A percentile compares a stretch with the other conserved stretches of the same genome.
Conservation (phyloP, 2,797 vertebrate species). For the Bothrops alternatus region DNA sequence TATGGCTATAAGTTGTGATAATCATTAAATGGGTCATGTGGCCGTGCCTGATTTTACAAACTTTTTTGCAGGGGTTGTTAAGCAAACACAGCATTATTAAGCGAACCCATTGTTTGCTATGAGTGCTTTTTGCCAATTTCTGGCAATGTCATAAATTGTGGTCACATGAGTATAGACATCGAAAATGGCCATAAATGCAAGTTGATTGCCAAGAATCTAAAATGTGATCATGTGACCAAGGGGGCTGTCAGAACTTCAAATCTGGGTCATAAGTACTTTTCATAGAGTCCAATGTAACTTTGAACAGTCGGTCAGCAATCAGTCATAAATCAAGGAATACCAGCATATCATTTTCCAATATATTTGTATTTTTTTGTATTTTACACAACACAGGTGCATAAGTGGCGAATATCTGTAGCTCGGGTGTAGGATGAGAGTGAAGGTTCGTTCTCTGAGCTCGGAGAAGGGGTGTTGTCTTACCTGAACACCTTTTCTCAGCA, state of each 20-base stretch:
- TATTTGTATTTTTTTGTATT: neutral
- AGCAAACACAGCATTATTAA: neutral
- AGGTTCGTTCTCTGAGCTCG: no score
- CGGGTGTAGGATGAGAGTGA: no score
- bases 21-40: neutral
- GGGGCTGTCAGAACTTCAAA: no score
- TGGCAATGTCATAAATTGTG: neutral
- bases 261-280: no score
- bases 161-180: neutral
- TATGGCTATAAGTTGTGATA: neutral
- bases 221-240: no score
- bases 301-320: no score
- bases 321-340: no score
- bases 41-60: neutral
- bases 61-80: neutral
- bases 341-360: neutral
- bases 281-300: no score
- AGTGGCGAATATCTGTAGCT: neutral
- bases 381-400: neutral
- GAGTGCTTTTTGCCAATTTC: neutral
- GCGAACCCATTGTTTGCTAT: neutral
- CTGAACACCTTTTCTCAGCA: no score
- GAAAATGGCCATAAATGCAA: no score
- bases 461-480: no score
- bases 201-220: no score